These are phyloP conservation scores for Eupristina koningsbergeri DNA, from an alignment of 1,140 invertebrate species.

Conservation along the genomic window DNA sequence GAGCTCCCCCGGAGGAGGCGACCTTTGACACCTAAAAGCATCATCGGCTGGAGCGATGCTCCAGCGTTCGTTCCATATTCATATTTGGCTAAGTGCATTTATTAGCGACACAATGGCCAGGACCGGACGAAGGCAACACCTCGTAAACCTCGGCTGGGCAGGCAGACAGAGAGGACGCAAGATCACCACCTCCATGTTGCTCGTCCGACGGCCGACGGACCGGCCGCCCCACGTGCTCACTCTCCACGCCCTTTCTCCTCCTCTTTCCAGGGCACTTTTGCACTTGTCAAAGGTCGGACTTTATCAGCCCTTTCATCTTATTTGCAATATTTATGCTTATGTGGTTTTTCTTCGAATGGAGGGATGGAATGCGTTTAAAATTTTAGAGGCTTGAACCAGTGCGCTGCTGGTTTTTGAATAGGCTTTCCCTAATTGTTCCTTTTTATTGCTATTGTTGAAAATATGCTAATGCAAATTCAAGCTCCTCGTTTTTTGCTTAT, in stretches of 20 bases:
- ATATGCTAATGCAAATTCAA: too few relatives aligned
- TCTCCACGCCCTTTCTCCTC: too few relatives aligned
- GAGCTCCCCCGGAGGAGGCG: too few relatives aligned
- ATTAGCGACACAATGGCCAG: slow-evolving; percentile 64
- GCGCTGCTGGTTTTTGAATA: too few relatives aligned
- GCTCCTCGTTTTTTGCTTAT: too few relatives aligned
- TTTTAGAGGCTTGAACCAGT: too few relatives aligned
- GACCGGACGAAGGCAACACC: slow-evolving; percentile 61
- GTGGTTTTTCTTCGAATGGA: too few relatives aligned
- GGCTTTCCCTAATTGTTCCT: too few relatives aligned
- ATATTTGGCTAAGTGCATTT: slow-evolving; percentile 67
- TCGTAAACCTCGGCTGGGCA: slow-evolving; percentile 61
- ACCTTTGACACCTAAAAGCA: neutral
- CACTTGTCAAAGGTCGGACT: neutral
- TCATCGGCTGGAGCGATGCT: neutral
- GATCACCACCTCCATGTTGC: neutral
- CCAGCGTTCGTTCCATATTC: slow-evolving; percentile 59
- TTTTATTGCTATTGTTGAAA: too few relatives aligned
- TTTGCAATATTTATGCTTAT: too few relatives aligned
- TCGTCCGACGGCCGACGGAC: slow-evolving; percentile 50
- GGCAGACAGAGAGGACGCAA: neutral
- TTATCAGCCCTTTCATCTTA: neutral
- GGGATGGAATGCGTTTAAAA: too few relatives aligned
- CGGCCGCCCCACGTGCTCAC: neutral
- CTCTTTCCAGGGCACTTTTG: neutral